These are phyloP conservation scores for Okamejei kenojei DNA, from an alignment of 2,797 vertebrate species.

Conservation along the genomic window DNA sequence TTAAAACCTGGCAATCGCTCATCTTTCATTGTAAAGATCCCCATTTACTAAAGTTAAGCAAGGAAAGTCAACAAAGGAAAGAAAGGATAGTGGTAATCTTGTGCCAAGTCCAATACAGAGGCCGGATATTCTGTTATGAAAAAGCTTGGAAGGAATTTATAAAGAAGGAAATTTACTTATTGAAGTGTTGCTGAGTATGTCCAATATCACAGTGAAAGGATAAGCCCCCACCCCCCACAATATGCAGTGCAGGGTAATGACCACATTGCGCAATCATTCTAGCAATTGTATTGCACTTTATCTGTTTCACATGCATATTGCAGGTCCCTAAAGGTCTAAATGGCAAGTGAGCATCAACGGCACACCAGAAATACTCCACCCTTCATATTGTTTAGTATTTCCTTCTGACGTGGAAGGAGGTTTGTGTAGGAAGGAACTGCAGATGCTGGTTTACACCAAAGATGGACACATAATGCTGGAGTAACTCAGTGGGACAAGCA, in stretches of 20 bases:
- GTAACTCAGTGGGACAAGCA: too few species aligned
- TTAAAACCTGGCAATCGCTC: background rate
- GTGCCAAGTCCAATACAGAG: conserved; percentile 2
- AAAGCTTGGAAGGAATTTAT: background rate
- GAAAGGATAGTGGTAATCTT: conserved; percentile 1
- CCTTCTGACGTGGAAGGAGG: too few species aligned
- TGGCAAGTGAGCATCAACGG: background rate
- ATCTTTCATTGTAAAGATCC: background rate
- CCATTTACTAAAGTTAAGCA: background rate
- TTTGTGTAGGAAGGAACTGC: too few species aligned
- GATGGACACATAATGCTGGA: too few species aligned
- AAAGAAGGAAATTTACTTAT: background rate
- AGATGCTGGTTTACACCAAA: too few species aligned
- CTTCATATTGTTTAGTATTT: background rate
- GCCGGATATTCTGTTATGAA: background rate
- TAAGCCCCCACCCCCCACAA: background rate
- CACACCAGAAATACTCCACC: background rate
- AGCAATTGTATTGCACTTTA: too few species aligned
- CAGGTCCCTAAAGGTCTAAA: background rate
- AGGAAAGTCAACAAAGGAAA: background rate
- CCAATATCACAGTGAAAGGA: background rate
- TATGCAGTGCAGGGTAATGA: background rate
- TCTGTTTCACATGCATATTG: background rate
- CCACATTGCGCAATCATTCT: background rate
- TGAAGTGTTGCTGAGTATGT: background rate